Conservation (phyloP, 2,113 vertebrate species). For the Chrysemys picta region DNA sequence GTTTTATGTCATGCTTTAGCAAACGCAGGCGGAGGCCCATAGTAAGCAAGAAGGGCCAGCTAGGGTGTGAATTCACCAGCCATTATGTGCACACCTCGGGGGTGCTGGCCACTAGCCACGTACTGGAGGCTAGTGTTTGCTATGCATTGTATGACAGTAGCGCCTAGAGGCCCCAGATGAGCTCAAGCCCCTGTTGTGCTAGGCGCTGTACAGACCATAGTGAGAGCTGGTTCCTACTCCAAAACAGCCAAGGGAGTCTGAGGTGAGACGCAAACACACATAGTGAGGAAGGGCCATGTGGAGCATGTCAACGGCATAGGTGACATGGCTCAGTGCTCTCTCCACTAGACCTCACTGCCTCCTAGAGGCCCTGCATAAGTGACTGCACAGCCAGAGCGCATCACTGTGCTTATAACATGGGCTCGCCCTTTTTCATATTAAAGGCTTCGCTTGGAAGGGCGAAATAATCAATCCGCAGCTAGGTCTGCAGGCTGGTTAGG, state of each 20-base stretch:
- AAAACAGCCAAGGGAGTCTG: background rate
- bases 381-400: too few relatives aligned
- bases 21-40: background rate
- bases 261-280: background rate
- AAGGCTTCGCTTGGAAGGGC: background rate
- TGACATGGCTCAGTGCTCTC: background rate
- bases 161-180: too few relatives aligned
- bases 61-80: background rate
- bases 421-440: background rate
- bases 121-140: too few relatives aligned
- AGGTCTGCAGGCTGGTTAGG: too few relatives aligned
- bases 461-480: too few relatives aligned
- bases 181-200: background rate
- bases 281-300: background rate
- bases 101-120: too few relatives aligned
- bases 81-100: too few relatives aligned
- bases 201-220: background rate
- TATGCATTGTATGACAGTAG: too few relatives aligned
- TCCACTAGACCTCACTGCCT: background rate
- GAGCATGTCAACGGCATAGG: background rate
- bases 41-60: background rate
- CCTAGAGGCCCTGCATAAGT: too few relatives aligned
- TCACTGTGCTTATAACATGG: background rate
- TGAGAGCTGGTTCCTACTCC: too few relatives aligned
- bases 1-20: background rate